phyloP scores from a whole-genome alignment of 2,797 vertebrate species.

The Xiphorhynchus erythropygius region DNA sequence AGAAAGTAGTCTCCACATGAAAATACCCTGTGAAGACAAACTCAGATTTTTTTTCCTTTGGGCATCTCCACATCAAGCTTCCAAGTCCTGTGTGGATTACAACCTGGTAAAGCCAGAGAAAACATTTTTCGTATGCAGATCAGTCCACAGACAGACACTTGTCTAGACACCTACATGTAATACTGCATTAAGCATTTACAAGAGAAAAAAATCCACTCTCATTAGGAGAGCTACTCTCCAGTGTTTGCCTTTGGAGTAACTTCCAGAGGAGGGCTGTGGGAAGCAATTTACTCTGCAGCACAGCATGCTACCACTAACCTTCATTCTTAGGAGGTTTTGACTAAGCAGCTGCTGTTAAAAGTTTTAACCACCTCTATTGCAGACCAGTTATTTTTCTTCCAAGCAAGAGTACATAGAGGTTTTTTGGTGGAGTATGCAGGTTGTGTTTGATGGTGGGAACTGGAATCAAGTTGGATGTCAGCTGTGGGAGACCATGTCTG shows the following conservation, averaged over 20 bases:
- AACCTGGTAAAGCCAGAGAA: background rate
- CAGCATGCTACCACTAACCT: background rate
- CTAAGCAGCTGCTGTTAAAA: background rate
- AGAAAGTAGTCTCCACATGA: background rate
- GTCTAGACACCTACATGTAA: background rate
- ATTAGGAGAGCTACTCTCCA: background rate
- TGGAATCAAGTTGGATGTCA: background rate
- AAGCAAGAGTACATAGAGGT: background rate
- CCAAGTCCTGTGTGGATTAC: background rate
- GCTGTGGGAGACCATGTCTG: background rate
- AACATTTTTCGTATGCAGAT: background rate
- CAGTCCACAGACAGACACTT: background rate
- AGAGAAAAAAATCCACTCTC: background rate
- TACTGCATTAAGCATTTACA: background rate
- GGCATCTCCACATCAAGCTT: background rate
- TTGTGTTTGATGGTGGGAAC: background rate
- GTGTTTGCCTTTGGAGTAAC: background rate
- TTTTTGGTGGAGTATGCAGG: background rate
- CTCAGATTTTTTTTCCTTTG: rapidly evolving
- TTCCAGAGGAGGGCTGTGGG: background rate
- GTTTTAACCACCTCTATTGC: background rate
- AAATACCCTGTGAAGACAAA: background rate
- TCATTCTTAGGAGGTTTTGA: background rate
- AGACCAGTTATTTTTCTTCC: background rate
- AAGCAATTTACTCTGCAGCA: background rate